A percentile compares a stretch with the other conserved stretches of the same genome.
These are phyloP conservation scores for Euleptes europaea DNA, from an alignment of 2,113 vertebrate genomes.

Conservation along the genomic window DNA sequence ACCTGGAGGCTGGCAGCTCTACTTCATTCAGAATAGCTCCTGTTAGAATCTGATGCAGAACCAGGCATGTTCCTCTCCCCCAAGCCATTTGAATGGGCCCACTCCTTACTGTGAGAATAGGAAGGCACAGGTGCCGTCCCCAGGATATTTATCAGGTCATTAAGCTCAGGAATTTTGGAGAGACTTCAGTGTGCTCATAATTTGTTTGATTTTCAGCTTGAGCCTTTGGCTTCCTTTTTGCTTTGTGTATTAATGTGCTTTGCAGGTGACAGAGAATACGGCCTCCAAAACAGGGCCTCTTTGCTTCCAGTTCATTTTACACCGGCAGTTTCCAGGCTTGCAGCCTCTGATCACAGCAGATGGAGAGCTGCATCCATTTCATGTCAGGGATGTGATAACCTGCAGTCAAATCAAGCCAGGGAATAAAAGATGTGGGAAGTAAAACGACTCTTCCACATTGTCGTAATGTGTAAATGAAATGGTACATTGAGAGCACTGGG, in stretches of 20 bases:
- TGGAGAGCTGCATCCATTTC: constrained; percentile 11
- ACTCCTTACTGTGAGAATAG: neutral
- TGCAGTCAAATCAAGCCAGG: neutral
- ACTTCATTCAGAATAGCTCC: no score
- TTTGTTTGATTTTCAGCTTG: neutral
- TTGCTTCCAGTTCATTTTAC: neutral
- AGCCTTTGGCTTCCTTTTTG: neutral
- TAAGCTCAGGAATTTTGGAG: neutral
- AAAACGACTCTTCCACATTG: neutral
- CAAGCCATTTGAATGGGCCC: no score
- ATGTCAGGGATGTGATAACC: neutral
- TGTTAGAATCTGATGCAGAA: no score
- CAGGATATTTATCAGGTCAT: neutral
- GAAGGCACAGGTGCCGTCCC: no score
- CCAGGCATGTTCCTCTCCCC: no score
- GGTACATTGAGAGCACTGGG: no score
- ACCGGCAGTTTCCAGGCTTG: constrained; percentile 4
- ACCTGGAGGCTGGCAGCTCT: no score
- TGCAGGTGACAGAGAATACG: neutral
- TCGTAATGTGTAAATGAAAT: neutral
- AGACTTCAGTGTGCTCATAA: neutral
- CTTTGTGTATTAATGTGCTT: neutral
- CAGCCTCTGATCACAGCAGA: neutral
- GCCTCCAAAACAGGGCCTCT: neutral
- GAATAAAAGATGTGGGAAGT: neutral